Evolutionary conservation across 2,888 invertebrate genomes (phyloP).

Genomic region (Diloba caeruleocephala): DNA sequence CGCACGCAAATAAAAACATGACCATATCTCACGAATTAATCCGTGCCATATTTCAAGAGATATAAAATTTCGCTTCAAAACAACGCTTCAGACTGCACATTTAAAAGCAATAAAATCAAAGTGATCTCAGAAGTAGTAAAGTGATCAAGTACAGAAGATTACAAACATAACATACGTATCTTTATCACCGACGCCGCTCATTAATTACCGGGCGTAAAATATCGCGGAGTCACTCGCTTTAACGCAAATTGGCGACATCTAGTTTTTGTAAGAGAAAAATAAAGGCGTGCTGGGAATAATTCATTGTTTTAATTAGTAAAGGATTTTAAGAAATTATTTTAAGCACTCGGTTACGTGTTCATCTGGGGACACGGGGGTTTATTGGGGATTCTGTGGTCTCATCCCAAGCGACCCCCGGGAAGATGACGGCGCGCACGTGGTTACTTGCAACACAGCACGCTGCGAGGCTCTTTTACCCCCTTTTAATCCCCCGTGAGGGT

Average conservation of each 20-base stretch:
- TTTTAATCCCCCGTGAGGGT: too few species aligned
- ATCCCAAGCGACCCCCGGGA: too few species aligned
- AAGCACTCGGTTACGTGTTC: too few species aligned
- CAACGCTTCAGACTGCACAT: constrained; percentile 34
- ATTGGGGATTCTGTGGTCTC: too few species aligned
- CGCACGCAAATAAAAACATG: constrained; percentile 16
- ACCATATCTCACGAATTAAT: constrained; percentile 35
- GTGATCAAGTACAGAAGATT: constrained; percentile 46
- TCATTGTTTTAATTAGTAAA: constrained; percentile 1
- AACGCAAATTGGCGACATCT: constrained; percentile 38
- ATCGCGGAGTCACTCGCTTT: constrained; percentile 18
- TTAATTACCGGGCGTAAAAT: constrained; percentile 50
- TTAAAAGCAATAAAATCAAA: constrained; percentile 54
- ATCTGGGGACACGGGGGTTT: too few species aligned
- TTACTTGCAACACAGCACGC: too few species aligned
- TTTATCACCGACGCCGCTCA: constrained; percentile 44
- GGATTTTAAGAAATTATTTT: not conserved
- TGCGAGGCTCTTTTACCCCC: too few species aligned
- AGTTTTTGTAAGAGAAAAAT: constrained; percentile 25
- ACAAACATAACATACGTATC: constrained; percentile 52
- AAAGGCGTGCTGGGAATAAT: constrained; percentile 7
- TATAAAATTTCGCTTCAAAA: constrained; percentile 42
- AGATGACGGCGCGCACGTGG: too few species aligned
- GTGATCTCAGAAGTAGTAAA: constrained; percentile 48
- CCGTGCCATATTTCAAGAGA: constrained; percentile 32